Percentiles rank a stretch among this genome's conserved stretches.
phyloP scores from a whole-genome alignment of 2,888 invertebrate genomes.

The Calliphora vomitoria region DNA sequence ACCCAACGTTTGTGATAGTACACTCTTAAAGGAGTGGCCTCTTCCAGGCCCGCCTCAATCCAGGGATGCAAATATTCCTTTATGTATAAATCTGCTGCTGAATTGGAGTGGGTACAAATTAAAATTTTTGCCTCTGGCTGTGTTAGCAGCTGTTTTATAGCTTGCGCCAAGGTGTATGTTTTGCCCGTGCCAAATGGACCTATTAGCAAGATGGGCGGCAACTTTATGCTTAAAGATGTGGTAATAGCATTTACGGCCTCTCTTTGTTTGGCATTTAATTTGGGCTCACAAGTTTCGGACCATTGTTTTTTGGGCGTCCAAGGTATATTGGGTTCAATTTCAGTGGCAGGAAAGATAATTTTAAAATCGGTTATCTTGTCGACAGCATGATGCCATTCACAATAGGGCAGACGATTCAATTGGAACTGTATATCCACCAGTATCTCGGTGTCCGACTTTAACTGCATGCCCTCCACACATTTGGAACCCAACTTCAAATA shows the following conservation, averaged over 20 bases:
- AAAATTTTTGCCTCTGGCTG: slow-evolving; percentile 89
- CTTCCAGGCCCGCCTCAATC: slow-evolving; percentile 88
- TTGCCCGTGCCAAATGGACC: slow-evolving; percentile 95
- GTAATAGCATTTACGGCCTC: slow-evolving; percentile 92
- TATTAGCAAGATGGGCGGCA: slow-evolving; percentile 90
- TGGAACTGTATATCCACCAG: slow-evolving; percentile 92
- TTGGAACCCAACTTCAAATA: slow-evolving; percentile 89
- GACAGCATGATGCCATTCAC: slow-evolving; percentile 93
- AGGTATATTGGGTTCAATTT: slow-evolving; percentile 87
- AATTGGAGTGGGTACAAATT: slow-evolving; percentile 94
- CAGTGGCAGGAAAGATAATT: slow-evolving; percentile 90
- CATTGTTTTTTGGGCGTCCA: slow-evolving; percentile 90
- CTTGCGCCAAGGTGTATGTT: slow-evolving; percentile 92
- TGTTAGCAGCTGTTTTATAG: slow-evolving; percentile 88
- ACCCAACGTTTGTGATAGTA: slow-evolving; percentile 93
- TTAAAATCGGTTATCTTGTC: slow-evolving; percentile 90
- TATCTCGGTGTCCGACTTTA: slow-evolving; percentile 88
- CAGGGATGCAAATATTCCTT: slow-evolving; percentile 93
- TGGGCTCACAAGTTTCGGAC: slow-evolving; percentile 87
- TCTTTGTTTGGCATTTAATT: slow-evolving; percentile 91
- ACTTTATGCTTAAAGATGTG: slow-evolving; percentile 86
- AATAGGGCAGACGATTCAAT: slow-evolving; percentile 91
- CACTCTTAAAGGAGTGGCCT: slow-evolving; percentile 90
- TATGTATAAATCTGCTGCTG: slow-evolving; percentile 93
- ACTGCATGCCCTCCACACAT: slow-evolving; percentile 87